Conservation (phyloP, 1,140 invertebrate genomes). For the Eumaeus atala region DNA sequence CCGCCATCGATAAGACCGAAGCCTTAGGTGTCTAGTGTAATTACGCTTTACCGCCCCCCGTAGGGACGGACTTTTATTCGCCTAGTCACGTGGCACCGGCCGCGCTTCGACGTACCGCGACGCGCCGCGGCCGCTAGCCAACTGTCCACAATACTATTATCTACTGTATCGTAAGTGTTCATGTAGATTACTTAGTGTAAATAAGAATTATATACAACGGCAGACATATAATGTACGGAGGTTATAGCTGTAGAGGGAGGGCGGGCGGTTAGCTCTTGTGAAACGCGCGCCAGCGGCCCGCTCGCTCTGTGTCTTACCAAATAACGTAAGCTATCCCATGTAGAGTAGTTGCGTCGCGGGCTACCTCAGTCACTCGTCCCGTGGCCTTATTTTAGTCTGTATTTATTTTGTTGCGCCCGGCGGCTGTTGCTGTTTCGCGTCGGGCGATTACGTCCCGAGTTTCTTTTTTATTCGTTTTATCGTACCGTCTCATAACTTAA, state of each 20-base stretch:
- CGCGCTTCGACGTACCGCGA: constrained; percentile 34
- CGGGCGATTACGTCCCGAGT: constrained; percentile 64
- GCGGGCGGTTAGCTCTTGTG: constrained; percentile 26
- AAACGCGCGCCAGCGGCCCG: constrained; percentile 23
- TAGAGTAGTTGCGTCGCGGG: constrained; percentile 67
- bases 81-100: constrained; percentile 60
- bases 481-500: constrained; percentile 55
- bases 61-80: constrained; percentile 55
- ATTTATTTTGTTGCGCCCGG: constrained; percentile 70
- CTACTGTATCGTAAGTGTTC: constrained; percentile 70
- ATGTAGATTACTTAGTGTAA: constrained; percentile 66
- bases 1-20: constrained; percentile 16
- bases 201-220: constrained; percentile 61
- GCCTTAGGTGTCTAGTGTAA: constrained; percentile 50
- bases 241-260: constrained; percentile 31
- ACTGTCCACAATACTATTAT: constrained; percentile 66
- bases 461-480: constrained; percentile 61
- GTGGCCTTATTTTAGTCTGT: constrained; percentile 65
- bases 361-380: constrained; percentile 70
- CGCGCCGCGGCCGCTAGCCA: constrained; percentile 48
- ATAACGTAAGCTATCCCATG: constrained; percentile 49
- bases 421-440: constrained; percentile 67
- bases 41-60: constrained; percentile 56
- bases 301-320: constrained; percentile 46
- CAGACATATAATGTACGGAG: constrained; percentile 48